Evolutionary conservation across 1,140 invertebrate genomes (phyloP).

Genomic region (Chlorops oryzae): DNA sequence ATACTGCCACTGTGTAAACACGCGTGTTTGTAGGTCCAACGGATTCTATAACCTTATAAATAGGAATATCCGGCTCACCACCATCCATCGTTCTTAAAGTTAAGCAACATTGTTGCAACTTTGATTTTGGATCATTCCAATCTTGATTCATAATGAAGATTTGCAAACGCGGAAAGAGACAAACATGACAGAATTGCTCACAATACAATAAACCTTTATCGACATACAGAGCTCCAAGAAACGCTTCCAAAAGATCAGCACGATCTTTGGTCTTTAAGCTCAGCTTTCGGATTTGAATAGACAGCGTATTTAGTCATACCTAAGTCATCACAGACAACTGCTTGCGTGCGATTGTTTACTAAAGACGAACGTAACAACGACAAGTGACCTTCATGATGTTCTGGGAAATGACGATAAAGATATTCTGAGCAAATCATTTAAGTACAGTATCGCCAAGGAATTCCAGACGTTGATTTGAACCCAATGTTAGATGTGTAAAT

Average conservation of each 20-base stretch:
- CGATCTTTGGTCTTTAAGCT: slow-evolving; percentile 94
- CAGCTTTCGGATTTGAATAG: slow-evolving; percentile 84
- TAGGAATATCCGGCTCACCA: slow-evolving; percentile 91
- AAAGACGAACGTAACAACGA: slow-evolving; percentile 90
- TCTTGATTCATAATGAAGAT: slow-evolving; percentile 97
- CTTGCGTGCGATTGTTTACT: slow-evolving; percentile 94
- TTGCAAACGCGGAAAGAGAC: slow-evolving; percentile 88
- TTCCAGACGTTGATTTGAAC: slow-evolving; percentile 96
- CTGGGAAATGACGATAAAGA: slow-evolving; percentile 93
- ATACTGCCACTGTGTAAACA: slow-evolving; percentile 94
- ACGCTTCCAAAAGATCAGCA: slow-evolving; percentile 95
- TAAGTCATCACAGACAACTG: slow-evolving; percentile 95
- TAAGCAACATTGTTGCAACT: slow-evolving; percentile 98
- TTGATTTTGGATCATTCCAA: slow-evolving; percentile 99
- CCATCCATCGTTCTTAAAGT: slow-evolving; percentile 90
- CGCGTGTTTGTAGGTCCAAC: slow-evolving; percentile 94
- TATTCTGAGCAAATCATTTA: slow-evolving; percentile 93
- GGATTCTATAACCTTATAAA: slow-evolving; percentile 95
- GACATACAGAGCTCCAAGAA: slow-evolving; percentile 91
- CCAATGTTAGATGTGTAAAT: slow-evolving; percentile 91
- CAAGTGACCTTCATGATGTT: slow-evolving; percentile 98
- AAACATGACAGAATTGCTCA: slow-evolving; percentile 88
- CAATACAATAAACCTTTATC: slow-evolving; percentile 92
- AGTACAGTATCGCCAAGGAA: slow-evolving; percentile 97
- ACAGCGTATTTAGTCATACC: slow-evolving; percentile 89